These are phyloP conservation scores for Drosophila rellima DNA, from an alignment of 2,888 invertebrate species.

Conservation along the genomic window DNA sequence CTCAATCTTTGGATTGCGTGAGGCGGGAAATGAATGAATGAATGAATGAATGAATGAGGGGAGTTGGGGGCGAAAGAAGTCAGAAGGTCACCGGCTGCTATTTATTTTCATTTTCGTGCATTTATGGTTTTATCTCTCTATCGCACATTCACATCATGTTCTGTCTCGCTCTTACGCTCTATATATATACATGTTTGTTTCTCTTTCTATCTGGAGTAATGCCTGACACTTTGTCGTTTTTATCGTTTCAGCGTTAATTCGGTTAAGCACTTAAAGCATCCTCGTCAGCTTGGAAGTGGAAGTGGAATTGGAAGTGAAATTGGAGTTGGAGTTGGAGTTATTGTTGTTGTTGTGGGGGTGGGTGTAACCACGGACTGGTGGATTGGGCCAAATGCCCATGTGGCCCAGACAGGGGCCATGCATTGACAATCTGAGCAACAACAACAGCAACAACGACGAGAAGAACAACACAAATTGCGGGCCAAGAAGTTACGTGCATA, in stretches of 20 bases:
- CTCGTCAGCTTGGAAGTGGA: constrained; percentile 17
- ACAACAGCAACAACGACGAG: constrained; percentile 22
- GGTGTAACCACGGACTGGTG: not conserved
- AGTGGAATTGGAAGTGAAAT: no score
- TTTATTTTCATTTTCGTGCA: constrained; percentile 80
- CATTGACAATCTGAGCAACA: constrained; percentile 35
- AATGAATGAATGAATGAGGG: not conserved
- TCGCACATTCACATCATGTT: no score
- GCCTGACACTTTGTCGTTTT: constrained; percentile 81
- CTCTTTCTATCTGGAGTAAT: constrained; percentile 45
- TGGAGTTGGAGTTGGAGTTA: not conserved
- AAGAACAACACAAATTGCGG: constrained; percentile 59
- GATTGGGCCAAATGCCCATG: constrained; percentile 41
- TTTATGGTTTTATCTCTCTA: constrained; percentile 75
- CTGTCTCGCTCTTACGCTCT: not conserved
- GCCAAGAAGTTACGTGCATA: constrained; percentile 63
- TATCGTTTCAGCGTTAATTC: constrained; percentile 81
- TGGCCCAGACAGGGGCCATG: constrained; percentile 45
- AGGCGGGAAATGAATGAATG: not conserved
- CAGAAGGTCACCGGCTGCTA: constrained; percentile 70
- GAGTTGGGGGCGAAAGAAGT: constrained; percentile 8
- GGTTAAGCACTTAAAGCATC: constrained; percentile 78
- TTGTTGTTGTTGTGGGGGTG: not conserved
- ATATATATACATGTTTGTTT: not conserved
- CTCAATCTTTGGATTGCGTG: not conserved